These are phyloP conservation scores for Trachelus troglodyta DNA, from an alignment of 2,888 invertebrate genomes.

Conservation along the genomic window DNA sequence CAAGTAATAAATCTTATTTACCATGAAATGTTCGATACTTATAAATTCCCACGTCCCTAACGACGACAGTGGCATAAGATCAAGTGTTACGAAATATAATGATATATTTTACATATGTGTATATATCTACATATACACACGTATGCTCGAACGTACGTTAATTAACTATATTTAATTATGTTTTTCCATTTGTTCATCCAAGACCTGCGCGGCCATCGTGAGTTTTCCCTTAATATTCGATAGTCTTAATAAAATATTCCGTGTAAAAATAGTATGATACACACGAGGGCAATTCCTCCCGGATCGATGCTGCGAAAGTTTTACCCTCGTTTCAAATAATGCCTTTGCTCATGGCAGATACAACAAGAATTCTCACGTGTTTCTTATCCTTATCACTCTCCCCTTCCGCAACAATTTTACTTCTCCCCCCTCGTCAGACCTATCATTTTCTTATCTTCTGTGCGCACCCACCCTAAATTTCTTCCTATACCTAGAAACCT, in stretches of 20 bases:
- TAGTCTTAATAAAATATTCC: slow-evolving; percentile 56
- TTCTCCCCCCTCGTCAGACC: background rate
- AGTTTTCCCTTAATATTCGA: background rate
- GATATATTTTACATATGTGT: background rate
- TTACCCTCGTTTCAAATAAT: slow-evolving; percentile 2
- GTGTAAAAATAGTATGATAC: slow-evolving; percentile 63
- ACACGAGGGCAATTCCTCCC: slow-evolving; percentile 10
- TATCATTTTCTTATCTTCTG: background rate
- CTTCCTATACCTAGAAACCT: background rate
- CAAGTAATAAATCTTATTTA: slow-evolving; percentile 33
- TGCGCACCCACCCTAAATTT: background rate
- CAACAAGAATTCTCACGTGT: background rate
- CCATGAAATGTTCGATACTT: slow-evolving; percentile 29
- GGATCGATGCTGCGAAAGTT: slow-evolving; percentile 3
- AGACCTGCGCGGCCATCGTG: background rate
- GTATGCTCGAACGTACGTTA: background rate
- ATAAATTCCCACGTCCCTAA: slow-evolving; percentile 9
- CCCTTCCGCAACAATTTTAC: background rate
- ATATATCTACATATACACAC: background rate
- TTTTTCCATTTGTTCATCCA: background rate
- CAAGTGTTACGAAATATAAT: background rate
- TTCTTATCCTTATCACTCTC: background rate
- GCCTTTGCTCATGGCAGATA: background rate
- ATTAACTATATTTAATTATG: slow-evolving; percentile 5
- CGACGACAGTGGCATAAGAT: background rate